Conservation (phyloP, 1,140 invertebrate genomes). For the Danaus plexippus region DNA sequence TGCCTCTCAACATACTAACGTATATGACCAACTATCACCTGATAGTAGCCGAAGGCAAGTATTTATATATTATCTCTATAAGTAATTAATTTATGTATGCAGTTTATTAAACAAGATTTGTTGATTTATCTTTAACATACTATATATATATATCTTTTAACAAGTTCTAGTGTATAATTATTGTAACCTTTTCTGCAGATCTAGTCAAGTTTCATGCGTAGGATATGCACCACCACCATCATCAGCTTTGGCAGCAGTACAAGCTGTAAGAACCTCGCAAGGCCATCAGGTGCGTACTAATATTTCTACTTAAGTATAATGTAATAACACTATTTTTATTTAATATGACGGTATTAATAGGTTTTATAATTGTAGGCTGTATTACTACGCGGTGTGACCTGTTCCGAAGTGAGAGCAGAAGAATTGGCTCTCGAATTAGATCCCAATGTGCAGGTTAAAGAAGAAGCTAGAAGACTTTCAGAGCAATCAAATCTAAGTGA, state of each 20-base stretch:
- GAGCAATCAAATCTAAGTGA: slow-evolving; percentile 69
- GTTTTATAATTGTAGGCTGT: slow-evolving; percentile 42
- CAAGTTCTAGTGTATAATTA: neutral
- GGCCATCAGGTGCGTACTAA: slow-evolving; percentile 51
- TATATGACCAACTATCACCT: slow-evolving; percentile 92
- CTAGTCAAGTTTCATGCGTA: slow-evolving; percentile 76
- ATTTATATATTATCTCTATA: too few relatives aligned
- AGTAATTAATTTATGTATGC: too few relatives aligned
- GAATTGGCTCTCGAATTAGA: slow-evolving; percentile 62
- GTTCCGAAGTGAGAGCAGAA: slow-evolving; percentile 61
- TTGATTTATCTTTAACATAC: too few relatives aligned
- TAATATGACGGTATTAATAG: slow-evolving; percentile 1
- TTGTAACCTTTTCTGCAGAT: slow-evolving; percentile 54
- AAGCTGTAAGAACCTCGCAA: slow-evolving; percentile 61
- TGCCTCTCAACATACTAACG: slow-evolving; percentile 55
- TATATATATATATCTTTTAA: too few relatives aligned
- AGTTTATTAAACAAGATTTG: too few relatives aligned
- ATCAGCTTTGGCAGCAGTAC: slow-evolving; percentile 72
- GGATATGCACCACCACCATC: slow-evolving; percentile 72
- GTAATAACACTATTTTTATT: neutral
- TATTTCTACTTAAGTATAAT: slow-evolving; percentile 2
- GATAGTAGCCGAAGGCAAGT: slow-evolving; percentile 81
- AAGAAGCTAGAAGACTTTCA: slow-evolving; percentile 73
- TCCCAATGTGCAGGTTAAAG: slow-evolving; percentile 73
- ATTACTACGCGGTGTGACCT: slow-evolving; percentile 58